Base-by-base conservation (phyloP, 2,113 vertebrate genomes). In the Thomomys bottae region DNA sequence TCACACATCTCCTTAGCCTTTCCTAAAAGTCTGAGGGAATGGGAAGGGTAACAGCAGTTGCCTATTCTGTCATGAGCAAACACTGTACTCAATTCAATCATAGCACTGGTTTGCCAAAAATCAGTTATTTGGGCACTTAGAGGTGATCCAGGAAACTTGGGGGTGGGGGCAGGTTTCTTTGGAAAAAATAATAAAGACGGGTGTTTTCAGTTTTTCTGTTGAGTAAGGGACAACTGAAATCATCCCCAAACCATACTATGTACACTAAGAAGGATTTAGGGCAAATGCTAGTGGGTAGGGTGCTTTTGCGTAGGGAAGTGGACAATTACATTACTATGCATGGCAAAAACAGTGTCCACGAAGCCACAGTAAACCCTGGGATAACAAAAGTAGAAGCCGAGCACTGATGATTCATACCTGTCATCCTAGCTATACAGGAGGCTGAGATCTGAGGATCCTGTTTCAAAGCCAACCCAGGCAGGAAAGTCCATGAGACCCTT, bases 301-400 rank as follows among this genome's bases (percentile, higher is more conserved):
- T 30, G 42, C 28, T 73, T 75, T 66, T 78, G 34, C 32, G 87
- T 4, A 54, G 26, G 77, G 66, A 71, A 59, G 18, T 71, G n/a
- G 26, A 71, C n/a, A 67, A 5, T 28, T 23, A 78, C 40, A 86
- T 12, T 54, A 54, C 49, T 54, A 15, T 15, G 18, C 49, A 54
- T 54, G 49, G 49, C 49, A 54, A 54, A 36, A 70, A 57, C 9
- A 38, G 26, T 38, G 64, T 32, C 28, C 30, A 66, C 45, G 70
- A 90, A 23, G 40, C 28, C 70, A 57, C 6, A 73, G 42, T 40
- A 68, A 20, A 88, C 28, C 92, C 93, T 90, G 70, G 61, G 10
- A 72, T 20, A 76, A 76, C 15, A 86, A 49, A 89, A 32, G 9
- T n/a, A 75, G 88, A 78, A 86, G n/a, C n/a, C n/a, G n/a, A n/a